phyloP scores from a whole-genome alignment of 2,797 vertebrate species.

The Schizopygopsis pylzovi region DNA sequence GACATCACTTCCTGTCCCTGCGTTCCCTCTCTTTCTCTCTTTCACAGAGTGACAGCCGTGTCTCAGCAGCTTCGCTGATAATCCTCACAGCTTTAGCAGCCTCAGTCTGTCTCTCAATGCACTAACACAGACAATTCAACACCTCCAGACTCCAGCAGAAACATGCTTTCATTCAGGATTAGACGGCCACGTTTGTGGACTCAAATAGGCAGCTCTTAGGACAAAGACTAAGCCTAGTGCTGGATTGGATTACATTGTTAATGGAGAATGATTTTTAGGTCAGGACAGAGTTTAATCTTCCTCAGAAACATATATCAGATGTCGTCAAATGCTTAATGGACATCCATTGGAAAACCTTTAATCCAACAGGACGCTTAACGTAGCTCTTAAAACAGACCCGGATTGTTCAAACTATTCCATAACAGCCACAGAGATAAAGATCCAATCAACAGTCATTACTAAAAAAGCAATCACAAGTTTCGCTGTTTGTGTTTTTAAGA shows the following conservation, averaged over 20 bases:
- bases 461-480: neutral
- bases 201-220: conserved; percentile 6
- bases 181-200: conserved; percentile 20
- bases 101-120: conserved; percentile 20
- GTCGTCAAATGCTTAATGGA: conserved; percentile 21
- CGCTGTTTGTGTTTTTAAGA: neutral
- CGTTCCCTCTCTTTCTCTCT: conserved; percentile 8
- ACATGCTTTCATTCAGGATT: conserved; percentile 28
- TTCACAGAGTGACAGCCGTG: conserved; percentile 4
- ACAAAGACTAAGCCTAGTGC: conserved; percentile 30
- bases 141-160: conserved; percentile 26
- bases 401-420: conserved; percentile 4
- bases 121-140: conserved; percentile 37
- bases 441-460: neutral
- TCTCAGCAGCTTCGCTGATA: conserved; percentile 48
- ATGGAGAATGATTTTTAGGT: conserved; percentile 37
- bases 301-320: conserved; percentile 26
- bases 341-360: neutral
- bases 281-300: conserved; percentile 35
- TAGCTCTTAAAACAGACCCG: neutral
- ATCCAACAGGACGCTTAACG: conserved; percentile 15
- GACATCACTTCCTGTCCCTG: conserved; percentile 20
- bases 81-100: conserved; percentile 48
- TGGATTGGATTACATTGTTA: conserved; percentile 32
- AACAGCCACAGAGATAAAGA: neutral